phyloP scores from a whole-genome alignment of 1,140 invertebrate species.

The Plodia interpunctella region DNA sequence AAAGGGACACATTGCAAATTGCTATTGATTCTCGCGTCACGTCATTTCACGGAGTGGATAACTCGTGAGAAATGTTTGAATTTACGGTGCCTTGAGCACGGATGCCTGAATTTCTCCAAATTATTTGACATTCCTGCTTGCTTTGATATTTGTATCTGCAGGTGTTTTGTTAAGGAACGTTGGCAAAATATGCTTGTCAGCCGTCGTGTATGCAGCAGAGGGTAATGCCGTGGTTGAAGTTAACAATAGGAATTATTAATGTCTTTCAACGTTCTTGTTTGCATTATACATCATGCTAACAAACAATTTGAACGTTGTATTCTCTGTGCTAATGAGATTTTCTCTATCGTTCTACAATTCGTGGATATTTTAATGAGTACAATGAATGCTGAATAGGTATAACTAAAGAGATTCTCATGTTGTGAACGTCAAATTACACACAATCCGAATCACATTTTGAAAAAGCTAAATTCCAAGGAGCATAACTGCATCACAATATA shows the following conservation, averaged over 20 bases:
- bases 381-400: too few species aligned
- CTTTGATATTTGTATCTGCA: slow-evolving; percentile 19
- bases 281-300: slow-evolving; percentile 3
- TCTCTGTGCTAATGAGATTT: neutral
- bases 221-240: slow-evolving; percentile 8
- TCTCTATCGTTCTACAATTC: too few species aligned
- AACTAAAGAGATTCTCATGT: too few species aligned
- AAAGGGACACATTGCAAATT: slow-evolving; percentile 2
- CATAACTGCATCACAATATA: neutral
- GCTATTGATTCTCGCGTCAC: slow-evolving; percentile 5
- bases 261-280: slow-evolving; percentile 8
- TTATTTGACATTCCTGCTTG: slow-evolving; percentile 18
- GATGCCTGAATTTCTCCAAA: slow-evolving; percentile 18
- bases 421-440: too few species aligned
- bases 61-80: slow-evolving; percentile 12
- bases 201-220: slow-evolving; percentile 3
- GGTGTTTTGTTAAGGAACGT: slow-evolving; percentile 14
- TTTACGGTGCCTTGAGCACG: slow-evolving; percentile 13
- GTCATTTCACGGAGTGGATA: neutral
- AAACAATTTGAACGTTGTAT: neutral
- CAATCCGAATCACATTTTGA: too few species aligned
- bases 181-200: slow-evolving; percentile 9
- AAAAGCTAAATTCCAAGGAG: too few species aligned
- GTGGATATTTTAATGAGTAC: too few species aligned
- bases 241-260: slow-evolving; percentile 14